These are phyloP conservation scores for Pterophyllum scalare DNA, from an alignment of 2,113 vertebrate genomes.

Conservation along the genomic window DNA sequence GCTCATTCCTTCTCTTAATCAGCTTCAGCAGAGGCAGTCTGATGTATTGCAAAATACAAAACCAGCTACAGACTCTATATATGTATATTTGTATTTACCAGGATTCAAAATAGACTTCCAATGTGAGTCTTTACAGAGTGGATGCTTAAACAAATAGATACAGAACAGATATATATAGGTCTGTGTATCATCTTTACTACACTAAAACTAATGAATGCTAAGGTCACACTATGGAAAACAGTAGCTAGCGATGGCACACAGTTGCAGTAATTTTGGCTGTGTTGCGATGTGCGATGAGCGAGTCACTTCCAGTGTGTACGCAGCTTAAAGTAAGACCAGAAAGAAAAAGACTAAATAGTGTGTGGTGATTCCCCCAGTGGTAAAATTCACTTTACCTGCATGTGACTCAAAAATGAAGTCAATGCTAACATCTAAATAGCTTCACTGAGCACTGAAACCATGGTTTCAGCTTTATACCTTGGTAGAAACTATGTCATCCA, in stretches of 20 bases:
- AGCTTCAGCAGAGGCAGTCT: constrained; percentile 8
- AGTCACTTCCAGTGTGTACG: background rate
- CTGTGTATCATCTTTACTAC: background rate
- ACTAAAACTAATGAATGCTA: background rate
- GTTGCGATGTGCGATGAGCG: background rate
- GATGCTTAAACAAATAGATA: background rate
- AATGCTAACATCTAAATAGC: background rate
- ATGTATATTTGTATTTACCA: background rate
- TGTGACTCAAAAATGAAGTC: background rate
- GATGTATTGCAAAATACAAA: background rate
- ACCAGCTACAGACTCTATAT: background rate
- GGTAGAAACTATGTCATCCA: background rate
- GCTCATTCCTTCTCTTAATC: constrained; percentile 47
- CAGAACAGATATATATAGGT: too few relatives aligned
- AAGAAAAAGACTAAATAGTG: background rate
- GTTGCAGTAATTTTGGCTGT: too few relatives aligned
- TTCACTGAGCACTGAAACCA: background rate
- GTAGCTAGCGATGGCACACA: too few relatives aligned
- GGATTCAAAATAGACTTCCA: background rate
- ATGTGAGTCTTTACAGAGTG: background rate
- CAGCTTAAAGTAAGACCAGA: background rate
- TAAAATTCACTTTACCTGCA: background rate
- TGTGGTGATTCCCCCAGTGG: background rate
- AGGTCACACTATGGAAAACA: background rate
- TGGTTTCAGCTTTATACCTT: background rate